These are phyloP conservation scores for Gavialis gangeticus DNA, from an alignment of 2,113 vertebrate genomes.

Conservation along the genomic window DNA sequence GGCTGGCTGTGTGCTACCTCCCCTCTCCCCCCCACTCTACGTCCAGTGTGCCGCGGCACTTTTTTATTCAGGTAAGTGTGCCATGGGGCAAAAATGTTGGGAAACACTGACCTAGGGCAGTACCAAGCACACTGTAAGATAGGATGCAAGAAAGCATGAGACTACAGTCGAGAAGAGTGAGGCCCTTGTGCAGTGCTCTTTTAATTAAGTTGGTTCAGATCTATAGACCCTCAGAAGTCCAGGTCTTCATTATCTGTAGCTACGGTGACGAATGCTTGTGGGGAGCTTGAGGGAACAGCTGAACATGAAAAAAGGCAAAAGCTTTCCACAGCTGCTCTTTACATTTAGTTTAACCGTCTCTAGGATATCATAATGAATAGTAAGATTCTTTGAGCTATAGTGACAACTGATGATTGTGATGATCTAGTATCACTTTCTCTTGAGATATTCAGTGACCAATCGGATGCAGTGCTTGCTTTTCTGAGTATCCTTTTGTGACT, in stretches of 20 bases:
- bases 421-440: slow-evolving; percentile 59
- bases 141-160: background rate
- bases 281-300: background rate
- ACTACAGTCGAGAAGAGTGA: background rate
- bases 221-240: background rate
- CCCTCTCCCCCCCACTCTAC: too few relatives aligned
- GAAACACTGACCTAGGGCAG: background rate
- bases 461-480: slow-evolving; percentile 11
- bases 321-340: slow-evolving; percentile 32
- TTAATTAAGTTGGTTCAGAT: slow-evolving; percentile 43
- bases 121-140: background rate
- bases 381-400: background rate
- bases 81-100: background rate
- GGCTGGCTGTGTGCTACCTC: too few relatives aligned
- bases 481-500: slow-evolving; percentile 3
- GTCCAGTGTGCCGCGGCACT: too few relatives aligned
- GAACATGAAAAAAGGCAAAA: slow-evolving; percentile 28
- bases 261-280: background rate
- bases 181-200: background rate
- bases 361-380: background rate
- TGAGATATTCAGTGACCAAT: slow-evolving; percentile 27
- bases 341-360: background rate
- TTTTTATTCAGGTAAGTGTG: too few relatives aligned
- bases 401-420: background rate
- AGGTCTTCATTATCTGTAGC: slow-evolving; percentile 18